A percentile compares a stretch with the other conserved stretches of the same genome.
Evolutionary conservation across 2,113 vertebrate species (phyloP).

Genomic region (Chaenogobius annularis): DNA sequence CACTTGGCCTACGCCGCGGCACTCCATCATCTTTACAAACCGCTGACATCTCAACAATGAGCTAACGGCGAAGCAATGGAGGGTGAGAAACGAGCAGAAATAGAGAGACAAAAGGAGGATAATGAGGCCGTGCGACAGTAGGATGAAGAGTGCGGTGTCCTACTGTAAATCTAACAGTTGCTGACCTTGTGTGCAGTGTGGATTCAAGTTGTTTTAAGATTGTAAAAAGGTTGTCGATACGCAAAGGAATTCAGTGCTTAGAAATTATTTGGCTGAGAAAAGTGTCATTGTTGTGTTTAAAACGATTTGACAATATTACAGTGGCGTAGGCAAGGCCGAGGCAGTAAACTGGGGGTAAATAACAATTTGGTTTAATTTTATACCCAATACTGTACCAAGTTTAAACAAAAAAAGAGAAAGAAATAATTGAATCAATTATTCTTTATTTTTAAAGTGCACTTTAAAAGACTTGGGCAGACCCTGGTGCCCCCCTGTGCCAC

Average conservation of each 20-base stretch:
- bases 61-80: background rate
- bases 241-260: background rate
- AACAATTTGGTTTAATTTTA: too few relatives aligned
- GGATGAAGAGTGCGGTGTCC: background rate
- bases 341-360: too few relatives aligned
- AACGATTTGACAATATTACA: background rate
- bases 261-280: background rate
- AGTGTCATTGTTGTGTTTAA: background rate
- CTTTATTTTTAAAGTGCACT: too few relatives aligned
- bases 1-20: background rate
- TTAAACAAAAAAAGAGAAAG: too few relatives aligned
- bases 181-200: background rate
- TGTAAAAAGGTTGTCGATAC: background rate
- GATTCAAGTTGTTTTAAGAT: background rate
- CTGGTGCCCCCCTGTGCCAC: too few relatives aligned
- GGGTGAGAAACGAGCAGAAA: conserved; percentile 23
- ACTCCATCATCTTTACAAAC: conserved; percentile 39
- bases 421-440: too few relatives aligned
- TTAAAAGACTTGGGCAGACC: too few relatives aligned
- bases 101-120: conserved; percentile 43
- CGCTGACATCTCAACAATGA: conserved; percentile 22
- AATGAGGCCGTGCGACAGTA: background rate
- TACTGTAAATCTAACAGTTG: background rate
- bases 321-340: background rate
- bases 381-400: too few relatives aligned